Evolutionary conservation across 2,888 invertebrate genomes (phyloP).

Genomic region (Ennomos fuscantarius): DNA sequence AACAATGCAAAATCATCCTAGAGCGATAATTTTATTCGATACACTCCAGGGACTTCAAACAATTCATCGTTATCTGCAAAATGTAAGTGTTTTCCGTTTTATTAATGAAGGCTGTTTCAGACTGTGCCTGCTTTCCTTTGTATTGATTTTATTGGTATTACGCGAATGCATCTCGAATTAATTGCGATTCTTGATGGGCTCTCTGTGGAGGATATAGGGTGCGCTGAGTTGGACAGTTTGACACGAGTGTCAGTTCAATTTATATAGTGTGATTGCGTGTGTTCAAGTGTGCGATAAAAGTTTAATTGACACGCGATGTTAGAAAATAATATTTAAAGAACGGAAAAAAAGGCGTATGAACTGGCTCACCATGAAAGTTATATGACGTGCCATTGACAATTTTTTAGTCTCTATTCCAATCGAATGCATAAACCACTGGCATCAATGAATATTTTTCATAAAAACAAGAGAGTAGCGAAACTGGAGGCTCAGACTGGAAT

Average conservation of each 20-base stretch:
- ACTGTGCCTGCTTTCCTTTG: conserved; percentile 12
- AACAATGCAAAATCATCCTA: conserved; percentile 19
- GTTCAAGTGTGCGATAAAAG: conserved; percentile 4
- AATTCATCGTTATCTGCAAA: conserved; percentile 27
- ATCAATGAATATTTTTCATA: too few relatives aligned
- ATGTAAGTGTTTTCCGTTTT: conserved; percentile 22
- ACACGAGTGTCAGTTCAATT: neutral
- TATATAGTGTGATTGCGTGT: neutral
- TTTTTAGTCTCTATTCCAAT: too few relatives aligned
- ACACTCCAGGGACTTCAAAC: conserved; percentile 18
- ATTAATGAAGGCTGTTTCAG: conserved; percentile 27
- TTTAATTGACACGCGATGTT: conserved; percentile 2
- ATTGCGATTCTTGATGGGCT: conserved; percentile 7
- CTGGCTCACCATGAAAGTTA: neutral
- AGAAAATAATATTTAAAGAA: conserved; percentile 3
- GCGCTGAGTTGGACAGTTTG: conserved; percentile 1
- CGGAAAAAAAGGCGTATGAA: neutral
- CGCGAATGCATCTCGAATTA: conserved; percentile 6
- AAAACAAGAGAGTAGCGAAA: too few relatives aligned
- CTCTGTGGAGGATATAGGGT: neutral
- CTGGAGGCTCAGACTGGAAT: too few relatives aligned
- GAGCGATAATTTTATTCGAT: conserved; percentile 17
- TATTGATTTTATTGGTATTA: conserved; percentile 18
- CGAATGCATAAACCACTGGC: too few relatives aligned
- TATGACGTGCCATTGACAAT: too few relatives aligned